Evolutionary conservation across 2,113 vertebrate species (phyloP).

Genomic region (Porphyrio hochstetteri): DNA sequence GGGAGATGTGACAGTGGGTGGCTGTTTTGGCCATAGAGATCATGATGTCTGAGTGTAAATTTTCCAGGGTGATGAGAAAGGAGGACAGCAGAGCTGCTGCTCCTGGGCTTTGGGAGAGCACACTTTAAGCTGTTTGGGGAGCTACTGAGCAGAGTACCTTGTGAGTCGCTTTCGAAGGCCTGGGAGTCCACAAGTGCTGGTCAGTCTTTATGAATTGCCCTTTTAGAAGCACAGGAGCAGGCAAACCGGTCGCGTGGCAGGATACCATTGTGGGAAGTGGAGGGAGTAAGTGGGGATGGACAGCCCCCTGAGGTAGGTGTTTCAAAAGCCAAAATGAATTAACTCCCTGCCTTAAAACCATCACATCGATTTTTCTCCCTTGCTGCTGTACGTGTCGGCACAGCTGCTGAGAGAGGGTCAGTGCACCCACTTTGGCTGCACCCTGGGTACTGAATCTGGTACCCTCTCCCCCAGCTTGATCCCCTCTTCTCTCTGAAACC

Average conservation of each 20-base stretch:
- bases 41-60: background rate
- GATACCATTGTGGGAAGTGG: background rate
- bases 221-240: background rate
- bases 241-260: background rate
- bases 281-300: background rate
- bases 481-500: background rate
- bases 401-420: background rate
- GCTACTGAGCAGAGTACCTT: background rate
- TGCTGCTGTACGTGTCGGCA: background rate
- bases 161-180: background rate
- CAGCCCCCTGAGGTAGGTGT: background rate
- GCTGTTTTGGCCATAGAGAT: background rate
- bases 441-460: rapidly evolving
- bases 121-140: background rate
- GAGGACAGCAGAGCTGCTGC: background rate
- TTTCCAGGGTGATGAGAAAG: background rate
- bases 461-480: background rate
- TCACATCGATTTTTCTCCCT: background rate
- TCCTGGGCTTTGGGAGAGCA: background rate
- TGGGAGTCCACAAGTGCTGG: background rate
- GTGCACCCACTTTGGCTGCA: background rate
- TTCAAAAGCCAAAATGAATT: background rate
- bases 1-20: background rate
- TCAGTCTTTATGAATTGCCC: background rate
- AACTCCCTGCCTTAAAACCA: background rate